Base-by-base conservation (phyloP, 2,797 vertebrate genomes). In the Chromobotia macracanthus region DNA sequence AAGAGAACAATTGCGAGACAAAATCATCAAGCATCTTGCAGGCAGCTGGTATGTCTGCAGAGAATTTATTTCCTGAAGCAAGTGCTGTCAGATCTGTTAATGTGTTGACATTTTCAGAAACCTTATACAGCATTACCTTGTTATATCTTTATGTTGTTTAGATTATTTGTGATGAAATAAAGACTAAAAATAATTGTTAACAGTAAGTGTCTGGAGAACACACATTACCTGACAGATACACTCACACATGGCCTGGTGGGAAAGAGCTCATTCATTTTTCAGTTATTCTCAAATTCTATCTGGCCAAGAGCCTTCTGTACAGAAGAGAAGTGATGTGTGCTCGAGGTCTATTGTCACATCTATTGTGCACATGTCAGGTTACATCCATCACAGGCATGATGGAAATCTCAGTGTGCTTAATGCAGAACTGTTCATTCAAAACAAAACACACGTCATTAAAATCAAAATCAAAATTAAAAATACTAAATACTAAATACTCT, bases 191-290 rank as follows among this genome's bases (percentile, higher is more conserved):
- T 23, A 12, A 23, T 35, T 55, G 48, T 13, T 18, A 51, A 50
- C 48, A 25, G 41, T 31, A 13, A 12, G 0, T 60, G 13, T 1
- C 25, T 10, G 3, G 41, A 35, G 55, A 69, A 38, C 60, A 48
- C 44, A 21, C 65, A 70, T 61, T 50, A 25, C 12, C 35, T 60
- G 21, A 58, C 46, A 63, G 25, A 74, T 63, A n/a, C 31, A 75
- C 61, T 55, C 73, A 55, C 63, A 64, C 35, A 46, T 50, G 76
- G 44, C n/a, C 44, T 70, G 41, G 25, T 61, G 41, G 44, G 55
- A 61, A 50, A 69, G 66, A 18, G 5, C 1, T 2, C 75, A 70
- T 63, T 70, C 55, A 78, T 70, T 70, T 77, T 69, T 77, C 75
- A 69, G 46, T 69, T 48, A 48, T 76, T 61, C 21, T 23, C 55